A percentile compares a stretch with the other conserved stretches of the same genome.
These are phyloP conservation scores for Drosophila eugracilis DNA, from an alignment of 1,140 invertebrate genomes.

Conservation along the genomic window DNA sequence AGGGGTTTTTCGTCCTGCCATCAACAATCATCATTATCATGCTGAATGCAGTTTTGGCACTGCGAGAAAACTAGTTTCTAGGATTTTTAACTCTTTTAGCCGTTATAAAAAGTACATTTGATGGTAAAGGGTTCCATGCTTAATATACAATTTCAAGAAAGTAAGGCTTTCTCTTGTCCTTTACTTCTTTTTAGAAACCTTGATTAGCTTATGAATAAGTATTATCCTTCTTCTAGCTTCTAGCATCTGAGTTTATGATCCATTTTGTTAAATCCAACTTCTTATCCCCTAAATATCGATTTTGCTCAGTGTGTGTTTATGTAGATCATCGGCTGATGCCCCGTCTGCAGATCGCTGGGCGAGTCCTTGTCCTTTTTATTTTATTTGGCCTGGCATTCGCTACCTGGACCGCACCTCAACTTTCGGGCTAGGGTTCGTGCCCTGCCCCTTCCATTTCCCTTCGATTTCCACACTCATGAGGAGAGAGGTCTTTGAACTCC, in stretches of 20 bases:
- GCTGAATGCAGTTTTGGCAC: constrained; percentile 30
- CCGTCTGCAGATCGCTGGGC: constrained; percentile 60
- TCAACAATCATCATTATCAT: constrained; percentile 54
- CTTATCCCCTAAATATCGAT: neutral
- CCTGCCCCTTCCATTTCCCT: constrained; percentile 23
- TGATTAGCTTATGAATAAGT: too few species aligned
- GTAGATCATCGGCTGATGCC: constrained; percentile 73
- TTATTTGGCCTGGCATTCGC: constrained; percentile 10
- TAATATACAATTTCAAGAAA: neutral
- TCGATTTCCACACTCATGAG: constrained; percentile 36
- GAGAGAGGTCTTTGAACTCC: constrained; percentile 69
- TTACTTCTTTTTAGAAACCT: too few species aligned
- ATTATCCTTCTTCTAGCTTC: too few species aligned
- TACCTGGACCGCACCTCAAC: constrained; percentile 50
- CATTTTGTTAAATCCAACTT: neutral
- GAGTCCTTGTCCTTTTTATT: constrained; percentile 49
- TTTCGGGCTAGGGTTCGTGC: constrained; percentile 47
- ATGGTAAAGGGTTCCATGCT: too few species aligned
- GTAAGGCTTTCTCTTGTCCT: too few species aligned
- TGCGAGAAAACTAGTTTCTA: constrained; percentile 8
- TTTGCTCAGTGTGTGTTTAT: constrained; percentile 43
- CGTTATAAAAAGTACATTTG: too few species aligned
- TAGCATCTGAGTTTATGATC: too few species aligned
- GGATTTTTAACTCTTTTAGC: neutral
- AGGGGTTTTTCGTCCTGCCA: constrained; percentile 35